Base-by-base conservation (phyloP, 30 jellyfish, hydroid and myxozoan genomes). In the Pseudorhiza aurosa region DNA sequence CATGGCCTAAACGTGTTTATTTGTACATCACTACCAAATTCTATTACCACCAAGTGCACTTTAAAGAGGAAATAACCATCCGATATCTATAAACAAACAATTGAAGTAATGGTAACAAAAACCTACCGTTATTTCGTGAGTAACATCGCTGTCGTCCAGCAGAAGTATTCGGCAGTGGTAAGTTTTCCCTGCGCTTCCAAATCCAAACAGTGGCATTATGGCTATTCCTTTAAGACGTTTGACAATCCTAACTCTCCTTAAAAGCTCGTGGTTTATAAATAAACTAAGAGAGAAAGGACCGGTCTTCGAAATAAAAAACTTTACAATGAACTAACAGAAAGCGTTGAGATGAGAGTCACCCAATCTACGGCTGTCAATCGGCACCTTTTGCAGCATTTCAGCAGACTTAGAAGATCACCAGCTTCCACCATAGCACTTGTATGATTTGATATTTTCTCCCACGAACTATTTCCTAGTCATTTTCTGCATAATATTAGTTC, bases 121-220 rank as follows among this genome's bases (percentile, higher is more conserved):
- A 71, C 95, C 72, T 43, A 88, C 97, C 76, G 97, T 19, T 8
- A 88, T 88, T 31, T 88, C 91, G 27, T 88, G 90, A 10, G 88
- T 75, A 4, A 77, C 47, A 45, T 88, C 95, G 53, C 88, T 88
- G 30, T 88, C 91, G 73, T 88, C 97, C 65, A 88, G 87, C 60
- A 88, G 65, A 35, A 88, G 59, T 2, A 88, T 91, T 2, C 97
- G 87, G 53, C 97, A 88, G 37, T 88, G 94, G 46, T 64, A 68
- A 17, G 64, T 70, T 42, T 80, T 80, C 37, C 84, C 83, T 39
- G 87, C 65, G 57, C 70, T 70, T 4, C 90, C 88, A 68, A 58
- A 65, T 19, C 91, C 85, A 73, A 88, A 88, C 29, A 88, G 74
- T 11, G 97, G 97, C 97, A 88, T 88, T 45, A 60, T 58, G 44